Conservation (phyloP, 2,113 vertebrate genomes). For the Corvus cornix region DNA sequence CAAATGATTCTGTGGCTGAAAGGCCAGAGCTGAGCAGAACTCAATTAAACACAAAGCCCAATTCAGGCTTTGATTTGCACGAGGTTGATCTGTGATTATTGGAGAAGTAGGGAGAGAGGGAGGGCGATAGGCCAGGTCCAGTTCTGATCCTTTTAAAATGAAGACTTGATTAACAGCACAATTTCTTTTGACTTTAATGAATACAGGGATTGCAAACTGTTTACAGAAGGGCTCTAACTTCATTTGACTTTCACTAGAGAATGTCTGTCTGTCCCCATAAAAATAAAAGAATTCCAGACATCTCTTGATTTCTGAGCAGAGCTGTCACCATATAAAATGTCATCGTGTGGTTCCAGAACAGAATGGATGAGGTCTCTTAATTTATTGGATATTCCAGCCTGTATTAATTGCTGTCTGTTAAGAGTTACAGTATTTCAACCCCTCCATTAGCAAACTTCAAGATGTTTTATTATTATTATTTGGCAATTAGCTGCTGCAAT, state of each 20-base stretch:
- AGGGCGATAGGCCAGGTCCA: background rate
- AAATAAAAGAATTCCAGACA: background rate
- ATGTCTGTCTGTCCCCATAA: background rate
- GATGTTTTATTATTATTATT: slow-evolving; percentile 63
- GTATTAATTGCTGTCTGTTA: slow-evolving; percentile 56
- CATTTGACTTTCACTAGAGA: background rate
- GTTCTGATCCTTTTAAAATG: slow-evolving; percentile 34
- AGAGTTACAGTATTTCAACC: slow-evolving; percentile 45
- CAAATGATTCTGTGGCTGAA: background rate
- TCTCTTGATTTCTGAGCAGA: slow-evolving; percentile 15
- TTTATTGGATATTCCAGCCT: slow-evolving; percentile 7
- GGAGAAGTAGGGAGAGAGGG: background rate
- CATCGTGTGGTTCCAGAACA: background rate
- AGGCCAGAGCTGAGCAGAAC: background rate
- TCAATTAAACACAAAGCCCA: background rate
- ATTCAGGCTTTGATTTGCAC: background rate
- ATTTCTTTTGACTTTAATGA: slow-evolving; percentile 1
- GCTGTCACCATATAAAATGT: background rate
- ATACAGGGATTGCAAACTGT: background rate
- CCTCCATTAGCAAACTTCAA: slow-evolving; percentile 56
- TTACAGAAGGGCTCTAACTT: slow-evolving; percentile 15
- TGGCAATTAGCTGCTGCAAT: slow-evolving; percentile 60
- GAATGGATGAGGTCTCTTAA: slow-evolving; percentile 1
- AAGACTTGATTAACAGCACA: slow-evolving; percentile 20
- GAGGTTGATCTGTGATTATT: background rate